phyloP scores from a whole-genome alignment of 2,888 invertebrate genomes.

The Dinocampus coccinellae region DNA sequence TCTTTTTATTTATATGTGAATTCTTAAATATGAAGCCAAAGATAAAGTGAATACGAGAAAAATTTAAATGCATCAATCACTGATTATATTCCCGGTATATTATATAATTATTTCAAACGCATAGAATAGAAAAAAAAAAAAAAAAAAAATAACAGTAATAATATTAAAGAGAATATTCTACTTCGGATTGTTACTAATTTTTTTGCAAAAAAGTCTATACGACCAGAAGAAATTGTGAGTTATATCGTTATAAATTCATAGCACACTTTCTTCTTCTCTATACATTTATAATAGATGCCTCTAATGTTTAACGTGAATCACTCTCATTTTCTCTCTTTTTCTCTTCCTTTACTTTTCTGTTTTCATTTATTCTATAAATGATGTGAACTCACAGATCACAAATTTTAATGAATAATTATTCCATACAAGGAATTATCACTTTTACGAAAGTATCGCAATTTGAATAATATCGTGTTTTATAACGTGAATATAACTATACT shows the following conservation, averaged over 20 bases:
- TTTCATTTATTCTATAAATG: neutral
- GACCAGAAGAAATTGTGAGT: slow-evolving; percentile 14
- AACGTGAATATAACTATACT: neutral
- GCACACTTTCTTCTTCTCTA: slow-evolving; percentile 39
- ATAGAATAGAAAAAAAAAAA: slow-evolving; percentile 2
- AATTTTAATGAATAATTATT: slow-evolving; percentile 38
- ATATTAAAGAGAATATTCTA: slow-evolving; percentile 5
- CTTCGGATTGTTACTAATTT: neutral
- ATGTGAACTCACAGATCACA: slow-evolving; percentile 27
- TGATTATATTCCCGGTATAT: neutral
- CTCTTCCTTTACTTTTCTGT: too few species aligned
- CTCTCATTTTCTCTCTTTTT: neutral
- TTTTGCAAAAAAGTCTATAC: slow-evolving; percentile 5
- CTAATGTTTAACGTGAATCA: slow-evolving; percentile 29
- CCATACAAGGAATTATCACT: slow-evolving; percentile 54
- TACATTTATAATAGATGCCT: slow-evolving; percentile 52
- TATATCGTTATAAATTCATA: slow-evolving; percentile 44
- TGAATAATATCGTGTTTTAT: slow-evolving; percentile 14
- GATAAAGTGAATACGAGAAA: neutral
- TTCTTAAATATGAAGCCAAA: slow-evolving; percentile 24
- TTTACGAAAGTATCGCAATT: slow-evolving; percentile 37
- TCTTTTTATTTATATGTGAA: neutral
- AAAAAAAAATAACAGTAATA: neutral
- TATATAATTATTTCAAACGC: neutral
- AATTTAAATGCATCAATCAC: neutral